phyloP scores from a whole-genome alignment of 1,140 invertebrate species.

The Calosoma granatense region DNA sequence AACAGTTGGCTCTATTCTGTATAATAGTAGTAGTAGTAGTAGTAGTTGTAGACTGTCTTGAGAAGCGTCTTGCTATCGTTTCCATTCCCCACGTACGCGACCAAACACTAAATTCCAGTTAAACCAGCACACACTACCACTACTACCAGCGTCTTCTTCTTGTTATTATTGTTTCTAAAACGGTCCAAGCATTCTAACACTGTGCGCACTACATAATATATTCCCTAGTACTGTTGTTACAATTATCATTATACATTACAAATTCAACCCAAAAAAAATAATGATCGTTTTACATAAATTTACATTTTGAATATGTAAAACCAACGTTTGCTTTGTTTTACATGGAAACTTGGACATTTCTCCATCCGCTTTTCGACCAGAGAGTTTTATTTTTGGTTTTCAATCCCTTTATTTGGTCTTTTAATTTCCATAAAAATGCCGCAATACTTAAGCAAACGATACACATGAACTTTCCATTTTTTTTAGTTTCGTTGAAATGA shows the following conservation, averaged over 20 bases:
- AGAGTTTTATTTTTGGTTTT: no score
- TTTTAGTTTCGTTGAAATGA: background rate
- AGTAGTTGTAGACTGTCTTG: background rate
- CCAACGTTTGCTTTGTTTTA: no score
- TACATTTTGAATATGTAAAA: background rate
- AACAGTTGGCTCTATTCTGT: background rate
- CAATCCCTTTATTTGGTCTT: background rate
- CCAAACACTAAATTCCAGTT: no score
- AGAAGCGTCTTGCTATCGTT: no score
- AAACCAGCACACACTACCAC: background rate
- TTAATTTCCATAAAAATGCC: background rate
- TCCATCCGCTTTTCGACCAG: no score
- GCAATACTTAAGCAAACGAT: background rate
- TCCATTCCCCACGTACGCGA: no score
- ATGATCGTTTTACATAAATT: background rate
- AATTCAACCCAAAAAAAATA: background rate
- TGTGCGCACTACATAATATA: background rate
- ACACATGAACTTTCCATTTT: background rate
- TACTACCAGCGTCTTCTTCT: background rate
- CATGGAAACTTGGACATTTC: background rate
- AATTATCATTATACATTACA: background rate
- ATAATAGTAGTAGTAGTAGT: no score
- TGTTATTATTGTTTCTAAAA: background rate
- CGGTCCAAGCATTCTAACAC: no score
- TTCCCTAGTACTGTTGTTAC: background rate